phyloP scores from a whole-genome alignment of 2,797 vertebrate species.

The Babyrousa celebensis region DNA sequence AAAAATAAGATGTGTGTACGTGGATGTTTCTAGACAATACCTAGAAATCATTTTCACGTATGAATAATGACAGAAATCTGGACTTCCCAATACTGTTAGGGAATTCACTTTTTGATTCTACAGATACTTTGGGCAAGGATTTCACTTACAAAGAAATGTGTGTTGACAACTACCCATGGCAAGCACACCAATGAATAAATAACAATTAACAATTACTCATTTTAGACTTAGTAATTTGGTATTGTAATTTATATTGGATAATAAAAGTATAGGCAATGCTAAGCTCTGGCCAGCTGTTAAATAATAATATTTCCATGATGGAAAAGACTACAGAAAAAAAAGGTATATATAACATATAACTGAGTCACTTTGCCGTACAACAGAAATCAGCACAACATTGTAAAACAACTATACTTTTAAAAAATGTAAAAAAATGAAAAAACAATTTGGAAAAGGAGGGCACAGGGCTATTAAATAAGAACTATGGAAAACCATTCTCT shows the following conservation, averaged over 20 bases:
- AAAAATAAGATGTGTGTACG: background rate
- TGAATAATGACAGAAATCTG: constrained; percentile 34
- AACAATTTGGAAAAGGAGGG: background rate
- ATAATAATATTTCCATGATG: background rate
- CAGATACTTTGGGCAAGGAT: background rate
- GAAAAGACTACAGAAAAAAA: too few species aligned
- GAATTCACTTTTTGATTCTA: background rate
- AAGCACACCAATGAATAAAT: constrained; percentile 28
- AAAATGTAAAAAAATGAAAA: background rate
- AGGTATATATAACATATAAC: too few species aligned
- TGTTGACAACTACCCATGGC: background rate
- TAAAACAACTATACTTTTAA: too few species aligned
- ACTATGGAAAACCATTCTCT: constrained; percentile 26
- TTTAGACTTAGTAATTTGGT: constrained; percentile 18
- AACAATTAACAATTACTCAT: background rate
- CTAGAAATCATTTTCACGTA: background rate
- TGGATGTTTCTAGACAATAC: background rate
- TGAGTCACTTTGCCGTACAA: too few species aligned
- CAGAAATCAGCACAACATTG: too few species aligned
- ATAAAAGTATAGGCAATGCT: background rate
- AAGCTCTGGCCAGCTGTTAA: background rate
- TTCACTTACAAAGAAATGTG: constrained; percentile 30
- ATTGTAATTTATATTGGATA: background rate
- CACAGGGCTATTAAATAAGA: background rate
- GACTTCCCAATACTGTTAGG: background rate